Percentiles rank a stretch among this genome's conserved stretches.
Evolutionary conservation across 2,888 invertebrate species (phyloP).

Genomic region (Catocala nupta): DNA sequence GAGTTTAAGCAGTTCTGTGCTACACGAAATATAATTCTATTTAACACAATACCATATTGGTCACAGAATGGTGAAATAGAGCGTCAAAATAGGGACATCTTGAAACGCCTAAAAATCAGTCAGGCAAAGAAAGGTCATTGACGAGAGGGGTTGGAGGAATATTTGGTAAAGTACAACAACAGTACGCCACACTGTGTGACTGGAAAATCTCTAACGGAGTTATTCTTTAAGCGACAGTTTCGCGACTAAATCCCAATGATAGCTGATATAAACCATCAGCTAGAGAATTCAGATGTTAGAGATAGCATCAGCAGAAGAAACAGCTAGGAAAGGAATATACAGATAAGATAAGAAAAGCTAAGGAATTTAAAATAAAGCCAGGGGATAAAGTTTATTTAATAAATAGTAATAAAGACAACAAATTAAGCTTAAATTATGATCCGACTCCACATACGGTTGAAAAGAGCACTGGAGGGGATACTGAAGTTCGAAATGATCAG

Average conservation of each 20-base stretch:
- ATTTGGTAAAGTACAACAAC: no score
- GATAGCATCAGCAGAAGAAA: conserved; percentile 41
- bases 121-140: no score
- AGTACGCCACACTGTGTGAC: no score
- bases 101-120: no score
- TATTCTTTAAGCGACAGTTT: no score
- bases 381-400: conserved; percentile 39
- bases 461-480: conserved; percentile 21
- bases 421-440: conserved; percentile 24
- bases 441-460: conserved; percentile 27
- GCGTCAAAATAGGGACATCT: no score
- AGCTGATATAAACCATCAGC: conserved; percentile 5
- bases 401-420: conserved; percentile 24
- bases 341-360: conserved; percentile 28
- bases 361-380: no score
- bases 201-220: no score
- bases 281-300: conserved; percentile 32
- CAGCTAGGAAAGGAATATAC: conserved; percentile 34
- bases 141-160: no score
- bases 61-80: conserved; percentile 53
- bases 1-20: conserved; percentile 40
- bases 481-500: no score
- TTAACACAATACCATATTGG: conserved; percentile 45
- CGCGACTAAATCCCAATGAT: conserved; percentile 45
- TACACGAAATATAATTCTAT: conserved; percentile 31